phyloP scores from a whole-genome alignment of 1,140 invertebrate species.

The Teleogryllus occipitalis region DNA sequence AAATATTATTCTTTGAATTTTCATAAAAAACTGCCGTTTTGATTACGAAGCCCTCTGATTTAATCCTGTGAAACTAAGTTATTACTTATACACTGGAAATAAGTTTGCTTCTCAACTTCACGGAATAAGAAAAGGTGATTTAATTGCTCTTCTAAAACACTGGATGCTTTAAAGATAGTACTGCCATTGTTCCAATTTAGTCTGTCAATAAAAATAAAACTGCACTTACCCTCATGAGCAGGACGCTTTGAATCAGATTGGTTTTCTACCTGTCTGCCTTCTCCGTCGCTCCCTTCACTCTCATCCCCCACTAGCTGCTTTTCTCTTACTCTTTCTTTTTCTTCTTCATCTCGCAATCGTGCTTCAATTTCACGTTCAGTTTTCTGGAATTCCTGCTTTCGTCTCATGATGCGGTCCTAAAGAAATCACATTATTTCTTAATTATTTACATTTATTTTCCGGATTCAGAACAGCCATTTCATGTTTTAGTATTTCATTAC shows the following conservation, averaged over 20 bases:
- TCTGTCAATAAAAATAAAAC: not conserved
- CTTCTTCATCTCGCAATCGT: conserved; percentile 39
- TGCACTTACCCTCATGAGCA: conserved; percentile 18
- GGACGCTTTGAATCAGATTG: conserved; percentile 22
- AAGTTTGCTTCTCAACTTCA: too few species aligned
- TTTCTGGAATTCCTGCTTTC: conserved; percentile 43
- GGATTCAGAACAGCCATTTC: too few species aligned
- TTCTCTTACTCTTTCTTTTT: conserved; percentile 29
- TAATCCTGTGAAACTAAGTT: too few species aligned
- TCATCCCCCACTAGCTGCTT: conserved; percentile 3
- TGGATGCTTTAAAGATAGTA: too few species aligned
- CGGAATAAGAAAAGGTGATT: too few species aligned
- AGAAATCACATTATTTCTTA: conserved; percentile 12
- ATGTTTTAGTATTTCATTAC: too few species aligned
- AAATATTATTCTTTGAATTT: too few species aligned
- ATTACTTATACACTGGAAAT: too few species aligned
- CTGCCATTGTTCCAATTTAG: not conserved
- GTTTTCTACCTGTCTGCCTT: conserved; percentile 21
- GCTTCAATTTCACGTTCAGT: conserved; percentile 46
- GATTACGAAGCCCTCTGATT: too few species aligned
- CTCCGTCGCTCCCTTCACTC: conserved; percentile 12
- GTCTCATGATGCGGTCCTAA: conserved; percentile 38
- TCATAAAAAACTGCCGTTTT: too few species aligned
- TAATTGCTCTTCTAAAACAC: too few species aligned
- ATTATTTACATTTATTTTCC: too few species aligned